phyloP scores from a whole-genome alignment of 2,888 invertebrate genomes.

The Eledona agricola region DNA sequence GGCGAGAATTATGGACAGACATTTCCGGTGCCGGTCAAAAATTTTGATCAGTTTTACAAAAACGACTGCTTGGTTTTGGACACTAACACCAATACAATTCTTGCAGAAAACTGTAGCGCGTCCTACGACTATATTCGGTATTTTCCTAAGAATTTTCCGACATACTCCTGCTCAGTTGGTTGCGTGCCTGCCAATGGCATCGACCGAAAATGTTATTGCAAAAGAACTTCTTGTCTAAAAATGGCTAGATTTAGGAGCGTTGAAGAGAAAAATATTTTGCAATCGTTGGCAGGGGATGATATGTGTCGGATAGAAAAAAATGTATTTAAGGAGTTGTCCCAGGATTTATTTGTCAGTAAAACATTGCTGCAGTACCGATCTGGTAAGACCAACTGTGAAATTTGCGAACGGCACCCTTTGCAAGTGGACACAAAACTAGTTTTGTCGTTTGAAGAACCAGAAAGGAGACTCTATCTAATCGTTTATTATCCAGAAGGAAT shows the following conservation, averaged over 20 bases:
- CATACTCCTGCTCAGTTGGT: slow-evolving; percentile 42
- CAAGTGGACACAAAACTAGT: slow-evolving; percentile 38
- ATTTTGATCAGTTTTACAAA: slow-evolving; percentile 40
- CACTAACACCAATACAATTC: slow-evolving; percentile 16
- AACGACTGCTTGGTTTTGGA: slow-evolving; percentile 40
- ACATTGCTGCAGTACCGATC: slow-evolving; percentile 35
- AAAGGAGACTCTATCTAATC: slow-evolving; percentile 57
- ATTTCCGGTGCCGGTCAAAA: slow-evolving; percentile 22
- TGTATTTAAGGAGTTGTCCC: slow-evolving; percentile 5
- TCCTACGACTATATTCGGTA: slow-evolving; percentile 36
- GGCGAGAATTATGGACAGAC: slow-evolving; percentile 44
- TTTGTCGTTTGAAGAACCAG: slow-evolving; percentile 46
- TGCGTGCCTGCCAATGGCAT: slow-evolving; percentile 43
- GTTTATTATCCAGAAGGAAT: slow-evolving; percentile 68
- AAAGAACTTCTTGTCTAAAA: slow-evolving; percentile 29
- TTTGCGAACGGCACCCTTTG: slow-evolving; percentile 39
- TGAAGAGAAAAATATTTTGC: slow-evolving; percentile 38
- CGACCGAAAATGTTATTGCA: slow-evolving; percentile 45
- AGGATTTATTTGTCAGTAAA: slow-evolving; percentile 30
- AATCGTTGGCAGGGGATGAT: slow-evolving; percentile 38
- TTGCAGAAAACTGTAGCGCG: slow-evolving; percentile 40
- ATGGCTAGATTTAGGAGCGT: slow-evolving; percentile 37
- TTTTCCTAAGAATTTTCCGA: slow-evolving; percentile 32
- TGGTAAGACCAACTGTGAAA: slow-evolving; percentile 39
- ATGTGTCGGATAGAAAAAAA: slow-evolving; percentile 41